Percentiles rank a stretch among this genome's conserved stretches.
These are phyloP conservation scores for Bettongia penicillata DNA, from an alignment of 2,113 vertebrate genomes.

Conservation along the genomic window DNA sequence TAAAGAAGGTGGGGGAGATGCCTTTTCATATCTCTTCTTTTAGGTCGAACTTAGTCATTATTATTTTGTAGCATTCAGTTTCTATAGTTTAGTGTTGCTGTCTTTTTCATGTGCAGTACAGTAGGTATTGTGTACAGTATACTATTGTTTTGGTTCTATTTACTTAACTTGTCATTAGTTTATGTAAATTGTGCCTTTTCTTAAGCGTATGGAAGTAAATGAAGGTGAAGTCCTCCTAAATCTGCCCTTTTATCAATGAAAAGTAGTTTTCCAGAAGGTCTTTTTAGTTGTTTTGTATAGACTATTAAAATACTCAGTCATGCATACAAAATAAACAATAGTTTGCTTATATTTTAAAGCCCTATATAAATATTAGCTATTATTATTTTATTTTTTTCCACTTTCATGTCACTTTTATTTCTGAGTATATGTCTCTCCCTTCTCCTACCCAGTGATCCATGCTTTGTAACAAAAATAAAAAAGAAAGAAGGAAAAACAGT, in stretches of 20 bases:
- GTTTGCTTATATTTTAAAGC: background rate
- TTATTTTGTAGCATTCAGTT: background rate
- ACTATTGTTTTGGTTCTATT: background rate
- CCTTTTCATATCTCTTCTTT: background rate
- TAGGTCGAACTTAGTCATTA: background rate
- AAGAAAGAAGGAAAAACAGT: background rate
- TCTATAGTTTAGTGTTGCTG: background rate
- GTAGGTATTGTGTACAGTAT: background rate
- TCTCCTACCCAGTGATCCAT: too few relatives aligned
- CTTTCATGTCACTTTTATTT: too few relatives aligned
- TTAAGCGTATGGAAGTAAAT: background rate
- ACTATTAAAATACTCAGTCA: background rate
- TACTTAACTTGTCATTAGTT: background rate
- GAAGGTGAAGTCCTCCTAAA: conserved; percentile 1
- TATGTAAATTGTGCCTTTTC: background rate
- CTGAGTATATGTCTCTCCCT: too few relatives aligned
- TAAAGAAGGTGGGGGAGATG: background rate
- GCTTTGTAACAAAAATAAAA: too few relatives aligned
- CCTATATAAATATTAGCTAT: background rate
- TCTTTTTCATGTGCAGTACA: background rate
- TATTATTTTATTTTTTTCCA: background rate
- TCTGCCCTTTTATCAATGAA: background rate
- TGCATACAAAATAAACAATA: background rate
- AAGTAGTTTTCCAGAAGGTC: background rate
- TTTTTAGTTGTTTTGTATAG: conserved; percentile 15